phyloP scores from a whole-genome alignment of 2,113 vertebrate genomes.

The Pavo muticus region DNA sequence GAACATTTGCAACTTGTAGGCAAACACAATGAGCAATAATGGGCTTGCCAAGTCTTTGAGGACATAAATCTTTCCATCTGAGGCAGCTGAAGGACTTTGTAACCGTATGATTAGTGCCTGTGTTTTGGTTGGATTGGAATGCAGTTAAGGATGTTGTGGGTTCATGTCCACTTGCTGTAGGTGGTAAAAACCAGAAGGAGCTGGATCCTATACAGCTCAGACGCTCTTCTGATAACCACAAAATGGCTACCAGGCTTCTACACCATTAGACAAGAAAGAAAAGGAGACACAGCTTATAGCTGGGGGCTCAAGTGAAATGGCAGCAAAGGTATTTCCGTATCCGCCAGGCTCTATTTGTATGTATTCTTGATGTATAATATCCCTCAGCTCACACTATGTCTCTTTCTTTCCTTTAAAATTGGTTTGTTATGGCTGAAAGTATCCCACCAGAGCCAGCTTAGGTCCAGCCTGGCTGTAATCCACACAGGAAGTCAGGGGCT shows the following conservation, averaged over 20 bases:
- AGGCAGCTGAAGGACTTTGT: conserved; percentile 59
- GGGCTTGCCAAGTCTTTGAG: conserved; percentile 39
- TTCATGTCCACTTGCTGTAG: conserved; percentile 31
- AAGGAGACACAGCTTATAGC: rapidly evolving
- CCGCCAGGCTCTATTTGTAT: background rate
- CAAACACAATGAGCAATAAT: conserved; percentile 54
- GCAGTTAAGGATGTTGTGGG: conserved; percentile 51
- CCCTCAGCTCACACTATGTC: background rate
- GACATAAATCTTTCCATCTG: conserved; percentile 53
- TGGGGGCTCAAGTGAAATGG: background rate
- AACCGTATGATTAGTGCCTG: conserved; percentile 9
- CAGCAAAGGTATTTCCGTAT: background rate
- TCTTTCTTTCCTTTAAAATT: background rate
- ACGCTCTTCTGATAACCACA: background rate
- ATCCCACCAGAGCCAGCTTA: background rate
- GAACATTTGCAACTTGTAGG: conserved; percentile 58
- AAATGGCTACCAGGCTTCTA: background rate
- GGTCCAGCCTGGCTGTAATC: background rate
- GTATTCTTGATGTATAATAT: background rate
- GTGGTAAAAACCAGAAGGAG: conserved; percentile 57
- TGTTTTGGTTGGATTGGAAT: conserved; percentile 61
- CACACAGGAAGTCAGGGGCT: background rate
- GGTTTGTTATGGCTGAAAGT: conserved; percentile 1
- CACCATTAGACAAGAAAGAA: background rate
- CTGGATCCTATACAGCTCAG: background rate